Evolutionary conservation across 1,140 invertebrate species (phyloP).

Genomic region (Nixonia krombeini): DNA sequence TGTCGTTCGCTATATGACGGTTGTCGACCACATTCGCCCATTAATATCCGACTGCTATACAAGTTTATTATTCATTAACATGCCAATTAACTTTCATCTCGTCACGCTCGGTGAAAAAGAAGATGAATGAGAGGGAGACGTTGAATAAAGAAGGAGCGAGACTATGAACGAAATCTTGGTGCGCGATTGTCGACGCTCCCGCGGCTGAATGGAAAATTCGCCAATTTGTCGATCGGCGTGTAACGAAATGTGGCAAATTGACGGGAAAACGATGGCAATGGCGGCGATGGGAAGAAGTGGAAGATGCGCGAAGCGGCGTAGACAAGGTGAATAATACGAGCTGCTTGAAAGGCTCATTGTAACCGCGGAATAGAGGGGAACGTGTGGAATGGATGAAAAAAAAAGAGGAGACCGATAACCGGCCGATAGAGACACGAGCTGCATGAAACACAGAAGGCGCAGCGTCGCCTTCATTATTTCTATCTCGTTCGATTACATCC

Average conservation of each 20-base stretch:
- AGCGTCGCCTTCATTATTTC: conserved; percentile 69
- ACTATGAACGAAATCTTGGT: no score
- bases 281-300: conserved; percentile 4
- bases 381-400: conserved; percentile 28
- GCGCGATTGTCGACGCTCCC: no score
- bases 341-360: conserved; percentile 66
- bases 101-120: conserved; percentile 26
- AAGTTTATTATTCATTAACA: conserved; percentile 68
- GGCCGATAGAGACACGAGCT: conserved; percentile 52
- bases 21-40: conserved; percentile 42
- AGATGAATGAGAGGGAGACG: conserved; percentile 24
- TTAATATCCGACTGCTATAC: conserved; percentile 55
- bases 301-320: conserved; percentile 19
- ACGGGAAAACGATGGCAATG: no score
- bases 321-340: conserved; percentile 43
- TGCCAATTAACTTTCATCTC: conserved; percentile 63
- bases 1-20: conserved; percentile 44
- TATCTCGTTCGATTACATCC: conserved; percentile 54
- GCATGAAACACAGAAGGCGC: conserved; percentile 65
- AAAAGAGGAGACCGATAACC: conserved; percentile 60
- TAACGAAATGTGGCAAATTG: no score
- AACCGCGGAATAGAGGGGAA: conserved; percentile 29
- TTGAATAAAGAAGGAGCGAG: no score
- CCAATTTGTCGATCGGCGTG: no score
- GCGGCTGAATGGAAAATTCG: background rate